A percentile compares a stretch with the other conserved stretches of the same genome.
Evolutionary conservation across 2,113 vertebrate species (phyloP).

Genomic region (Xiphophorus hellerii): DNA sequence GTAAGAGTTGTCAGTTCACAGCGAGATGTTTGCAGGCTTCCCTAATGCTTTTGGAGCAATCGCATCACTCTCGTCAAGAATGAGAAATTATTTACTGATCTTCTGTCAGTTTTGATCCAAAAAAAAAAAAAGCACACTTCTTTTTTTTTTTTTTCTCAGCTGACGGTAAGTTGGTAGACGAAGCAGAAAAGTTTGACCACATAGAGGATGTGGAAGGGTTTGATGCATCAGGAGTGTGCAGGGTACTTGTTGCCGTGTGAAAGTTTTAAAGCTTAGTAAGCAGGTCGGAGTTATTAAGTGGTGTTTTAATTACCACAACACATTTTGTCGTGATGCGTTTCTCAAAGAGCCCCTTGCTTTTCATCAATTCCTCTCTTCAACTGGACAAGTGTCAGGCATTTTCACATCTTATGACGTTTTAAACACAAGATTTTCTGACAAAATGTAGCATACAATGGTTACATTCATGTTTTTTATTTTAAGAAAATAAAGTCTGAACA

Average conservation of each 20-base stretch:
- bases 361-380: not conserved
- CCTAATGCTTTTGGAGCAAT: no score
- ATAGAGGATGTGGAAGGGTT: not conserved
- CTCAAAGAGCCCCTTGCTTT: not conserved
- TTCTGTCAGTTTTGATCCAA: not conserved
- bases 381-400: not conserved
- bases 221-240: not conserved
- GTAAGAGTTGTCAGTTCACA: no score
- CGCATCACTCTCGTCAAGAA: not conserved
- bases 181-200: not conserved
- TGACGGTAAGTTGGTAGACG: not conserved
- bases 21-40: no score
- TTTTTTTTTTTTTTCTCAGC: not conserved
- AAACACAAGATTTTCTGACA: not conserved
- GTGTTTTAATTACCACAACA: not conserved
- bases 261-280: not conserved
- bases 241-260: not conserved
- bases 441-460: no score
- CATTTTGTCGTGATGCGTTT: not conserved
- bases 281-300: not conserved
- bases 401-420: not conserved
- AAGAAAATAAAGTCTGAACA: no score
- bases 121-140: no score
- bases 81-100: not conserved
- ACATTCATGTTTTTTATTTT: no score